A percentile compares a stretch with the other conserved stretches of the same genome.
Conservation (phyloP, 2,113 vertebrate species). For the Tapirus terrestris region DNA sequence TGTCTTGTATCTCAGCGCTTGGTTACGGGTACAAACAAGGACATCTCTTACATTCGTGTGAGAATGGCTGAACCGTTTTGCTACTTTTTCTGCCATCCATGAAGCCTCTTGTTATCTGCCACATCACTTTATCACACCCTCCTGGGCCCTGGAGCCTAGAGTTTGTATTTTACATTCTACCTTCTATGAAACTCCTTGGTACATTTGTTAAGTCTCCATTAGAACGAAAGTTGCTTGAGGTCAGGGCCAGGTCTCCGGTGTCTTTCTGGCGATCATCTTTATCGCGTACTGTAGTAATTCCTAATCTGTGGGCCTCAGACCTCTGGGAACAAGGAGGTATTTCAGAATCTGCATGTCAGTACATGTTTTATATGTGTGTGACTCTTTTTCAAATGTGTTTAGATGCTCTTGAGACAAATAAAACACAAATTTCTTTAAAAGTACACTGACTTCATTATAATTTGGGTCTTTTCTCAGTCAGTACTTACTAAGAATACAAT, state of each 20-base stretch:
- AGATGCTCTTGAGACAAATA: neutral
- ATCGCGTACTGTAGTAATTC: neutral
- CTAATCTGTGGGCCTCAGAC: neutral
- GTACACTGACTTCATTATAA: neutral
- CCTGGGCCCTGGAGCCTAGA: neutral
- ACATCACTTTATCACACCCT: neutral
- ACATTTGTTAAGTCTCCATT: neutral
- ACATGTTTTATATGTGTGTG: neutral
- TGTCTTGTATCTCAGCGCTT: neutral
- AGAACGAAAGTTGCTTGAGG: neutral
- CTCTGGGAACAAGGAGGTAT: neutral
- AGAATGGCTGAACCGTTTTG: neutral
- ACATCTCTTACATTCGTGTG: neutral
- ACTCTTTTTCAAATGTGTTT: neutral
- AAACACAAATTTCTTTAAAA: neutral
- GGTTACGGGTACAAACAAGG: neutral
- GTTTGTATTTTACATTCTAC: neutral
- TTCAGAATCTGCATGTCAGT: neutral
- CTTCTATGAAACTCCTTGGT: neutral
- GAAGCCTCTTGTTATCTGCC: neutral
- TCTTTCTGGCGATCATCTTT: neutral
- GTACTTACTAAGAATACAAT: neutral
- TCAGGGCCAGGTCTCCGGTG: neutral
- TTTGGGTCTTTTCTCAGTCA: neutral
- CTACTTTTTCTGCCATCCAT: neutral